phyloP scores from a whole-genome alignment of 1,140 invertebrate genomes.

The Cataglyphis hispanica region DNA sequence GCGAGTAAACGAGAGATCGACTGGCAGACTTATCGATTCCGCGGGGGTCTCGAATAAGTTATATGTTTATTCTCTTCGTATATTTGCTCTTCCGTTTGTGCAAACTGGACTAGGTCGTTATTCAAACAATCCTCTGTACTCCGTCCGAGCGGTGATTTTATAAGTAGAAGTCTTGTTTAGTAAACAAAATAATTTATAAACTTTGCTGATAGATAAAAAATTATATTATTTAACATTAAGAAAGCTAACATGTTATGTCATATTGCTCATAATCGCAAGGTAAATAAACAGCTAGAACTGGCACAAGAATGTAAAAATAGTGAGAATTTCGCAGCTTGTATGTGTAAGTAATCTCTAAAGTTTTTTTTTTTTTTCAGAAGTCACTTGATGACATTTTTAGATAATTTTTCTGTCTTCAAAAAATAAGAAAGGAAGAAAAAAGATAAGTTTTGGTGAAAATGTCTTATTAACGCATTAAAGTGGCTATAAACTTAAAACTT shows the following conservation, averaged over 20 bases:
- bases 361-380: neutral
- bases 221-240: no score
- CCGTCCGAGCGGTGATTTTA: neutral
- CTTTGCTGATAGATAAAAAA: neutral
- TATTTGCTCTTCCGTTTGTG: neutral
- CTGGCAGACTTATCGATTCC: conserved; percentile 8
- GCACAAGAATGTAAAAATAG: no score
- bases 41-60: neutral
- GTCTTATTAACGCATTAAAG: neutral
- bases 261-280: no score
- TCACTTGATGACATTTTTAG: neutral
- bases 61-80: neutral
- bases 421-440: neutral
- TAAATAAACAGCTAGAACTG: no score
- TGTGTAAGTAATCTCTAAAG: neutral
- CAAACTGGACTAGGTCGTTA: neutral
- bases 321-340: neutral
- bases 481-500: neutral
- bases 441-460: neutral
- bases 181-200: neutral
- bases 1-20: conserved; percentile 2
- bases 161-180: neutral
- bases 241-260: no score
- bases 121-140: conserved; percentile 28
- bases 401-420: neutral